These are phyloP conservation scores for Oligia fasciuncula DNA, from an alignment of 2,888 invertebrate species.

Conservation along the genomic window DNA sequence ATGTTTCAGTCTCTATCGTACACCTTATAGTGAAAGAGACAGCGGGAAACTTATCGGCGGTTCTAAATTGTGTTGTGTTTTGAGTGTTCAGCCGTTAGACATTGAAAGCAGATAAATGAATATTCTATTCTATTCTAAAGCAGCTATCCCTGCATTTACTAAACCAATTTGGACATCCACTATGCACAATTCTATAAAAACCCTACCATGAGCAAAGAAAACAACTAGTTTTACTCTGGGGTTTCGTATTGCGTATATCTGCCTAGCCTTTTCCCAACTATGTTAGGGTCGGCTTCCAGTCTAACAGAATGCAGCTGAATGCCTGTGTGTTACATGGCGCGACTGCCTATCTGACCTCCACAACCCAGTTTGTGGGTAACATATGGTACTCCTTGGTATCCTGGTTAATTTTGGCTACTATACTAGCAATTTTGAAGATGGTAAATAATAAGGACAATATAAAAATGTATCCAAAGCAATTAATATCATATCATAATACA, in stretches of 20 bases:
- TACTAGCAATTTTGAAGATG: neutral
- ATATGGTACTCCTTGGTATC: neutral
- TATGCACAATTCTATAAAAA: neutral
- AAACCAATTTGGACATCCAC: neutral
- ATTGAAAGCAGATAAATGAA: neutral
- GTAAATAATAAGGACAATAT: slow-evolving; percentile 30
- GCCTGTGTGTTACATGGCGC: neutral
- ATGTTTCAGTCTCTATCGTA: neutral
- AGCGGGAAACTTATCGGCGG: no score
- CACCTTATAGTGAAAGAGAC: neutral
- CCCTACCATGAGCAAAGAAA: neutral
- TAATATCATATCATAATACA: slow-evolving; percentile 41
- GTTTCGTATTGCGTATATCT: neutral
- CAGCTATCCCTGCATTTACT: neutral
- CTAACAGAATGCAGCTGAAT: neutral
- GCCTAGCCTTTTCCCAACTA: neutral
- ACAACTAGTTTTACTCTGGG: neutral
- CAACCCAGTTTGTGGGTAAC: neutral
- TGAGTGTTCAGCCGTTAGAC: neutral
- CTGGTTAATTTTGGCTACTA: neutral
- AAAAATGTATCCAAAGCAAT: slow-evolving; percentile 41
- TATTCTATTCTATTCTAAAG: no score
- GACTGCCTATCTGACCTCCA: neutral
- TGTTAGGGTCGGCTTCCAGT: neutral
- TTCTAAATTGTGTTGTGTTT: slow-evolving; percentile 3